Percentiles rank a stretch among this genome's conserved stretches.
Conservation (phyloP, 2,888 invertebrate species). For the Synanthedon vespiformis region DNA sequence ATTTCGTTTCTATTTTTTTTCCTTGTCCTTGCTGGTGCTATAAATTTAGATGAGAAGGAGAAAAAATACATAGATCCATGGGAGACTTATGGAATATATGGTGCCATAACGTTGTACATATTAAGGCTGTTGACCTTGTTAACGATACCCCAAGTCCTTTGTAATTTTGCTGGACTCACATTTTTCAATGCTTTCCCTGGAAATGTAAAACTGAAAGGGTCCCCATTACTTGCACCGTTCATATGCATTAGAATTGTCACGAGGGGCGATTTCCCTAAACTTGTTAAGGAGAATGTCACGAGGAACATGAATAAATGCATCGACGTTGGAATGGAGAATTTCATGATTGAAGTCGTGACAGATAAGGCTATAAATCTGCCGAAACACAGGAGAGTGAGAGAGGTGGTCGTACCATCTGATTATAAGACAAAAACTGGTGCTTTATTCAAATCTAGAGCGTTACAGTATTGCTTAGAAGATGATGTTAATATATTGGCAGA, state of each 20-base stretch:
- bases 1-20: conserved; percentile 80
- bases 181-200: conserved; percentile 96
- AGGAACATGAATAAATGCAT: conserved; percentile 89
- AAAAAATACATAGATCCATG: conserved; percentile 80
- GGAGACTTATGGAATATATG: conserved; percentile 82
- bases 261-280: conserved; percentile 91
- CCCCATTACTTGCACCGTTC: conserved; percentile 92
- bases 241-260: conserved; percentile 95
- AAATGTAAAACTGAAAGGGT: conserved; percentile 88
- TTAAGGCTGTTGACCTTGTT: conserved; percentile 85
- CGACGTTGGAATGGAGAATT: conserved; percentile 93
- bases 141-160: conserved; percentile 89
- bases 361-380: conserved; percentile 85
- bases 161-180: conserved; percentile 87
- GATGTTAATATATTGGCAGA: conserved; percentile 87
- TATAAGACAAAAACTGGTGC: conserved; percentile 93
- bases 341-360: conserved; percentile 95
- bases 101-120: conserved; percentile 80
- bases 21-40: conserved; percentile 76
- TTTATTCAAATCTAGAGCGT: conserved; percentile 91
- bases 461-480: conserved; percentile 95
- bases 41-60: conserved; percentile 68
- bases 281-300: conserved; percentile 88
- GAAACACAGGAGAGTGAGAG: conserved; percentile 84
- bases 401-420: conserved; percentile 87